Evolutionary conservation across 2,113 vertebrate species (phyloP), one percentile per base, ranked within the genome.

Genomic region (Osmerus eperlanus): DNA sequence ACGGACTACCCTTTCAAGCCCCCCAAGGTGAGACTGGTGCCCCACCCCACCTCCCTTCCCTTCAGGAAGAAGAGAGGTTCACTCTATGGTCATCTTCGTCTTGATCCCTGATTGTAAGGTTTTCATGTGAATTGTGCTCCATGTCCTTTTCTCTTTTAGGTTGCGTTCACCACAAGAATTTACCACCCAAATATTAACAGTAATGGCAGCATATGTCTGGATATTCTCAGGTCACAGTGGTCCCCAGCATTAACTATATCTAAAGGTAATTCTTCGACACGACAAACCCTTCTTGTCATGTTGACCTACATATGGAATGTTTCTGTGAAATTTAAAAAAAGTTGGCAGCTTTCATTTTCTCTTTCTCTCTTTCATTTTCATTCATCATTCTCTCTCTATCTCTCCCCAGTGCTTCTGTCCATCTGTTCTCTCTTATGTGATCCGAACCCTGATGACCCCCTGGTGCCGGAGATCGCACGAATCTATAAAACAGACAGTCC

Each of bases 1-100:
- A 93, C 92, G 90, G 92, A 93, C 86, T 93, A 93, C 79, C 92
- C 92, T 76, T 93, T 93, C 89, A 93, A 93, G 88, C 92, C 92
- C 63, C 92, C 92, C 76, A 93, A 93, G 91, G 92, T 93, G 68
- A 71, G 75, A 36, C 41, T 47, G 41, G 1, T 47, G 41, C 1
- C 9, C 41, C 7, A 4, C 41, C 9, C 41, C 41, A 2, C 9
- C 41, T 36, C 32, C 32, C 32, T 7, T 7, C 41, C 9, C 9
- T 47, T 7, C 41, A 47, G 41, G 7, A 47, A 47, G 41, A 5
- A 11, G 9, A 47, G 41, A 47, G 7, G 41, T 0, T 11, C 41
- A 47, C 9, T 47, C 41, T 47, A 36, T 36, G 41, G 41, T 47
- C 7, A 5, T 47, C 41, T 47, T 47, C 9, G 41, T 47, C 41